These are phyloP conservation scores for Crocuta crocuta DNA, from an alignment of 2,113 vertebrate genomes.

Conservation along the genomic window DNA sequence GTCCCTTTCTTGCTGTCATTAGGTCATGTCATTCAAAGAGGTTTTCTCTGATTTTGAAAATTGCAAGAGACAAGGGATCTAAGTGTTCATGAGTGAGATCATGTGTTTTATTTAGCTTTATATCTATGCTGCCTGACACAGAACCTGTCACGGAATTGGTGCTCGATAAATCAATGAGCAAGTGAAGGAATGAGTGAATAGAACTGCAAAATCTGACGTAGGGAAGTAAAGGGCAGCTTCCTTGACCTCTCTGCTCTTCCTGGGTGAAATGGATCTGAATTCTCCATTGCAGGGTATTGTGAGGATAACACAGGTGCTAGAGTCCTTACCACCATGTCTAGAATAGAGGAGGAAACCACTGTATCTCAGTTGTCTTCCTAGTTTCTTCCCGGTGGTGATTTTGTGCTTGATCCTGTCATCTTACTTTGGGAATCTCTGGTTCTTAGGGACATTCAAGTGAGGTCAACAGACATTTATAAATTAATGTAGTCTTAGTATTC, in stretches of 20 bases:
- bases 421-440: not conserved
- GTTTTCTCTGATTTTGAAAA: slow-evolving; percentile 24
- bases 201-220: not conserved
- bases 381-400: not conserved
- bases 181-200: not conserved
- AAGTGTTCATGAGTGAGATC: not conserved
- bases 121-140: not conserved
- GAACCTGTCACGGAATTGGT: not conserved
- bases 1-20: not conserved
- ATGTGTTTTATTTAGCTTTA: not conserved
- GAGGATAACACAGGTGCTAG: not conserved
- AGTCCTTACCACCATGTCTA: not conserved
- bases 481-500: slow-evolving; percentile 3
- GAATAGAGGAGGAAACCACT: not conserved
- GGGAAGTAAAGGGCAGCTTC: not conserved
- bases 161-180: not conserved
- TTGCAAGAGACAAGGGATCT: not conserved
- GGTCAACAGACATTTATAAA: not conserved
- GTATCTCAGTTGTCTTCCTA: not conserved
- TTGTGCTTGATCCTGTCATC: not conserved
- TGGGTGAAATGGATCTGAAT: not conserved
- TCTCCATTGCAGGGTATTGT: not conserved
- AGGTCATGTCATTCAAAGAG: not conserved
- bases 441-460: not conserved
- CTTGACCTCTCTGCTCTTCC: not conserved